Conservation (phyloP, 2,113 vertebrate species). For the Xiphias gladius region DNA sequence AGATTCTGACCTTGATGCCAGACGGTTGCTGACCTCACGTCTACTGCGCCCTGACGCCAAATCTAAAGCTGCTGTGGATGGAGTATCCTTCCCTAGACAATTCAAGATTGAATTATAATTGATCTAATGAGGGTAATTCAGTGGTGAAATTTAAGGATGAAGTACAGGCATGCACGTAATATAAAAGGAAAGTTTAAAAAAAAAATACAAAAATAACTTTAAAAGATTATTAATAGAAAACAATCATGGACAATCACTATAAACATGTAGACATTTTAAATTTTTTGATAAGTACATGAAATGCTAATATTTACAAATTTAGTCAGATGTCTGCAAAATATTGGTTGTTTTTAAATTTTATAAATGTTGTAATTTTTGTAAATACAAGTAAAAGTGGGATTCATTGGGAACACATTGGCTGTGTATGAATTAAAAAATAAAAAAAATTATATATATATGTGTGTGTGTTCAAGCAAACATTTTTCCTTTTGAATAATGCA, state of each 20-base stretch:
- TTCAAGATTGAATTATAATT: not conserved
- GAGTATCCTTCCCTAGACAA: not conserved
- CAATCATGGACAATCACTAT: not conserved
- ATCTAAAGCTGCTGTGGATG: not conserved
- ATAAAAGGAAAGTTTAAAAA: not conserved
- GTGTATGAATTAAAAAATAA: not conserved
- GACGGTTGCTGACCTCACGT: constrained; percentile 21
- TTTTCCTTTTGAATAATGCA: not conserved
- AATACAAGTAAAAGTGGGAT: not conserved
- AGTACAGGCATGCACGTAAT: not conserved
- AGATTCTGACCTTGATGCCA: constrained; percentile 27
- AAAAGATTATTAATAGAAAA: not conserved
- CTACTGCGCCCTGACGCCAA: not conserved
- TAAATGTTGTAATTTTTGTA: not conserved
- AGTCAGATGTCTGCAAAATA: no score
- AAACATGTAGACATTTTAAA: not conserved
- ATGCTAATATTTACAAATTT: no score
- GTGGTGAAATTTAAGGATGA: constrained; percentile 8
- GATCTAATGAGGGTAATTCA: not conserved
- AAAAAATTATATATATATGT: no score
- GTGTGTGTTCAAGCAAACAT: not conserved
- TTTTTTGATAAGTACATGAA: not conserved
- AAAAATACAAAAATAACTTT: not conserved
- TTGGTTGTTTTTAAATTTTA: no score
- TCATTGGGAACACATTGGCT: not conserved